Percentiles rank a stretch among this genome's conserved stretches.
Evolutionary conservation across 2,113 vertebrate species (phyloP).

Genomic region (Tapirus terrestris): DNA sequence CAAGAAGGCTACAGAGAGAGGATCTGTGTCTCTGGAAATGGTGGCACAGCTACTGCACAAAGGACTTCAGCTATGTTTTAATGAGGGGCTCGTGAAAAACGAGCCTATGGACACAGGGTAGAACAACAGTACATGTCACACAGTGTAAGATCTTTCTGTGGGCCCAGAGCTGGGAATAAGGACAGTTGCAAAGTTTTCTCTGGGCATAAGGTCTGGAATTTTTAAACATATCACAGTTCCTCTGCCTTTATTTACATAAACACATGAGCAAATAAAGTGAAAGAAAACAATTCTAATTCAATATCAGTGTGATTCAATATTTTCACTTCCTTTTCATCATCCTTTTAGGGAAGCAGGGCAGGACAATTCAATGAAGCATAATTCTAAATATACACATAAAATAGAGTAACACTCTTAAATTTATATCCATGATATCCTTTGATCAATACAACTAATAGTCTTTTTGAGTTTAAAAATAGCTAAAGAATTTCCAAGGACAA

Average conservation of each 20-base stretch:
- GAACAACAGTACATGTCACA: neutral
- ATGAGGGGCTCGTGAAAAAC: neutral
- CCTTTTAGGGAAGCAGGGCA: neutral
- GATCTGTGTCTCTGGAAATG: neutral
- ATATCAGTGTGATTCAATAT: neutral
- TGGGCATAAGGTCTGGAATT: slow-evolving; percentile 15
- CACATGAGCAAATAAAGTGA: neutral
- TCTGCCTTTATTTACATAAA: slow-evolving; percentile 35
- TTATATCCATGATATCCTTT: neutral
- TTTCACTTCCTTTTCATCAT: neutral
- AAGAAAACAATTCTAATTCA: neutral
- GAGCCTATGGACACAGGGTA: too few species aligned
- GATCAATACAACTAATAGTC: neutral
- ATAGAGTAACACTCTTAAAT: neutral
- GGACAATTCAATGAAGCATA: neutral
- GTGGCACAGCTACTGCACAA: neutral
- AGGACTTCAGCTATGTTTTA: neutral
- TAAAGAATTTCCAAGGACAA: slow-evolving; percentile 36
- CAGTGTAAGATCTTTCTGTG: neutral
- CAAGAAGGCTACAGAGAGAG: neutral
- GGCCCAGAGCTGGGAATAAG: neutral
- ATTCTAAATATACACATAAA: neutral
- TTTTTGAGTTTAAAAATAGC: neutral
- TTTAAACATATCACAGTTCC: neutral
- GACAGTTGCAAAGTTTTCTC: neutral